These are phyloP conservation scores for Laothoe populi DNA, from an alignment of 2,888 invertebrate species.

Conservation along the genomic window DNA sequence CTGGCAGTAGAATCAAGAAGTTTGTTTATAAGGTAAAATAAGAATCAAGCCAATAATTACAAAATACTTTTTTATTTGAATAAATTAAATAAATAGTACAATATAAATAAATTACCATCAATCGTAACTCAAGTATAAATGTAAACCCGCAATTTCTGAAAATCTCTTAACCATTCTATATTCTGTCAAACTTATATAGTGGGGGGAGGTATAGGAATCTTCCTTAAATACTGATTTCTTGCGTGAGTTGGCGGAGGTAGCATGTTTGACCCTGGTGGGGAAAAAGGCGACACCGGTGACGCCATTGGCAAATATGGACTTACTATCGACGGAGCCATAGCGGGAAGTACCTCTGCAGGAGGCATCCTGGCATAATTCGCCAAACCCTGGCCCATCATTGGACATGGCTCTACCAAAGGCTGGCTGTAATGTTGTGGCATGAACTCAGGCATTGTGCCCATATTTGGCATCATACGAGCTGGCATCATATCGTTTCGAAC, in stretches of 20 bases:
- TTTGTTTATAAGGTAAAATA: not conserved
- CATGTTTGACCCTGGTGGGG: constrained; percentile 44
- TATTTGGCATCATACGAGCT: constrained; percentile 2
- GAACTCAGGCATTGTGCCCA: not conserved
- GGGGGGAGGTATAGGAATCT: constrained; percentile 54
- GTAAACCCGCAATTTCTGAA: not conserved
- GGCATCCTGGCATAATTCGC: not conserved
- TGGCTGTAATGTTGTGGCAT: not conserved
- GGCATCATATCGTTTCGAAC: constrained; percentile 16
- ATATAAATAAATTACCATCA: constrained; percentile 5
- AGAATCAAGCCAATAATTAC: not conserved
- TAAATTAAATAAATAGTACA: constrained; percentile 16
- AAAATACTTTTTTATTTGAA: not conserved
- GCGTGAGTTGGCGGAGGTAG: constrained; percentile 53
- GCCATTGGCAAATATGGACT: constrained; percentile 57
- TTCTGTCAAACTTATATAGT: constrained; percentile 37
- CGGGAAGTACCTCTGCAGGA: not conserved
- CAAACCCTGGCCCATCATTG: not conserved
- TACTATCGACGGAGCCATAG: constrained; percentile 28
- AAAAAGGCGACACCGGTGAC: constrained; percentile 53
- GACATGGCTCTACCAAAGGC: constrained; percentile 19
- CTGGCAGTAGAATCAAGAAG: too few species aligned
- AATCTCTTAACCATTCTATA: not conserved
- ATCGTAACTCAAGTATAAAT: not conserved
- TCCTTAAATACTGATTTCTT: constrained; percentile 45